A percentile compares a stretch with the other conserved stretches of the same genome.
These are phyloP conservation scores for Erythrocebus patas DNA, from an alignment of 2,113 vertebrate genomes.

Conservation along the genomic window DNA sequence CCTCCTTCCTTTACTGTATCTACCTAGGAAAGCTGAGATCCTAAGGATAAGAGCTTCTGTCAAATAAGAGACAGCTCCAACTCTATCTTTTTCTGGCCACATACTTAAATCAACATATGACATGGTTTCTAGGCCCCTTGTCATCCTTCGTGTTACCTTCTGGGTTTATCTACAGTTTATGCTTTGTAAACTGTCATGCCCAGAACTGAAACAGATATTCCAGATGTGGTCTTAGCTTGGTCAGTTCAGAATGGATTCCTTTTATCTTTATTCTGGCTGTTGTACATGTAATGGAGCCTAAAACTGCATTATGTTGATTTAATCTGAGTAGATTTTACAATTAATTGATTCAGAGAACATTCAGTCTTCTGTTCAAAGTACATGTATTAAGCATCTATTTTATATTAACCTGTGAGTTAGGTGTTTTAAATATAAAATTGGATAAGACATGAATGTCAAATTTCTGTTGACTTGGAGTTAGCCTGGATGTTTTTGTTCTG, in stretches of 20 bases:
- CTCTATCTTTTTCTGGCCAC: background rate
- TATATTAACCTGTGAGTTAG: background rate
- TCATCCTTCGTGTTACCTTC: background rate
- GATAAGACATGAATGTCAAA: background rate
- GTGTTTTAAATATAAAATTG: background rate
- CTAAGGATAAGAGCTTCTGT: background rate
- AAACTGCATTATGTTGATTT: conserved; percentile 15
- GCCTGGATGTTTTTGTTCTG: background rate
- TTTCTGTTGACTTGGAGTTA: background rate
- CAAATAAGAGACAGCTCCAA: background rate
- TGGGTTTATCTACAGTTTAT: background rate
- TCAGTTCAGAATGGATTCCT: conserved; percentile 9
- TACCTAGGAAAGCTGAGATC: background rate
- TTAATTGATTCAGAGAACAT: background rate
- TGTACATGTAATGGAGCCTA: background rate
- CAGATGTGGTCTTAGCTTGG: background rate
- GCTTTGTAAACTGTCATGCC: background rate
- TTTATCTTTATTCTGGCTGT: background rate
- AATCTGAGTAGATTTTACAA: conserved; percentile 20
- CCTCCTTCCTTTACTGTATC: background rate
- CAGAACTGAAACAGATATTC: background rate
- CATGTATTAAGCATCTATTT: background rate
- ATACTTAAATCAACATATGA: background rate
- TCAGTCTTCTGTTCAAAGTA: conserved; percentile 25
- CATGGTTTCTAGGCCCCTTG: background rate